Percentiles rank a stretch among this genome's conserved stretches.
Evolutionary conservation across 1,140 invertebrate genomes (phyloP).

Genomic region (Liolophura sinensis): DNA sequence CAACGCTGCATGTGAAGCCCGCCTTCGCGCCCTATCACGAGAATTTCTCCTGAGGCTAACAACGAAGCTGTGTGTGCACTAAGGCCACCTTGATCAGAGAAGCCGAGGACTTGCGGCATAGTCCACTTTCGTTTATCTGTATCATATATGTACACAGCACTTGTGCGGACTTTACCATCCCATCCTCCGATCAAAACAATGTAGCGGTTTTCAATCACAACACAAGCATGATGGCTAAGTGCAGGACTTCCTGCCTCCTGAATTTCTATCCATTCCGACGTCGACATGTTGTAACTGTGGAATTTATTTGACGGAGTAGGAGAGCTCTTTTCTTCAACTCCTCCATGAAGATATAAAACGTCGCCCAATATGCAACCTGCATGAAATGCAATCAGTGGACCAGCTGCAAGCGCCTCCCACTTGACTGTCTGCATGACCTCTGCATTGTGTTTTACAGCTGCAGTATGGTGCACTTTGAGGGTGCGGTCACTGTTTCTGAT

Average conservation of each 20-base stretch:
- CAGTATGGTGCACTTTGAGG: neutral
- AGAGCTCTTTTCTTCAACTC: constrained; percentile 31
- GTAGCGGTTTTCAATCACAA: constrained; percentile 43
- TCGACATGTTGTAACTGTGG: constrained; percentile 31
- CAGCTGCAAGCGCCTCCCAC: constrained; percentile 41
- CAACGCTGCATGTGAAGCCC: constrained; percentile 46
- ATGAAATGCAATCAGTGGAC: constrained; percentile 47
- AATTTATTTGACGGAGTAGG: constrained; percentile 41
- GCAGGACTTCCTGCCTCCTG: constrained; percentile 33
- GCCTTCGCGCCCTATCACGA: constrained; percentile 55
- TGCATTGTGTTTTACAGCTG: neutral
- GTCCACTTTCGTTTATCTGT: constrained; percentile 40
- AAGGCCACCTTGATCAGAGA: constrained; percentile 50
- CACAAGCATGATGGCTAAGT: constrained; percentile 53
- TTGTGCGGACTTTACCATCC: constrained; percentile 45
- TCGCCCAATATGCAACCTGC: constrained; percentile 32
- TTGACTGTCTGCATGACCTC: constrained; percentile 16
- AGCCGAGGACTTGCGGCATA: constrained; percentile 31
- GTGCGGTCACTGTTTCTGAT: no score
- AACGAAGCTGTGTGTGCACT: constrained; percentile 52
- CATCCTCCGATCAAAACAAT: constrained; percentile 56
- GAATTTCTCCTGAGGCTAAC: constrained; percentile 36
- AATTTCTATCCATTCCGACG: constrained; percentile 33
- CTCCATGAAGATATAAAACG: constrained; percentile 50
- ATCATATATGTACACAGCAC: constrained; percentile 45